These are phyloP conservation scores for Chiloscyllium plagiosum DNA, from an alignment of 2,113 vertebrate species.

Conservation along the genomic window DNA sequence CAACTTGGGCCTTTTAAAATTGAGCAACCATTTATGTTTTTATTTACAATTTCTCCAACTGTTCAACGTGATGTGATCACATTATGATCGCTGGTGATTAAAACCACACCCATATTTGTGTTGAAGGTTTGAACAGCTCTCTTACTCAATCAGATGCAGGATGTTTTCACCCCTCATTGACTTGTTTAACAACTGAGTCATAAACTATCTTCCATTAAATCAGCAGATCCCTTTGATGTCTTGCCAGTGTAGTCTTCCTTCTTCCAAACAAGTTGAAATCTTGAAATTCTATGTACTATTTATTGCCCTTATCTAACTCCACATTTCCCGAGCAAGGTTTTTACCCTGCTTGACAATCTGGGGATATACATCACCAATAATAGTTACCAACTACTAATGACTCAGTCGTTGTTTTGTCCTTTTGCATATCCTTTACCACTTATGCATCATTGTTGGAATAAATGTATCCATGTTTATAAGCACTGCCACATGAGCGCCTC, in stretches of 20 bases:
- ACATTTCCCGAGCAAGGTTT: background rate
- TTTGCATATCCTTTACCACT: no score
- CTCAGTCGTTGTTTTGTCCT: no score
- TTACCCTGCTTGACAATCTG: background rate
- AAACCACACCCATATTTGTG: background rate
- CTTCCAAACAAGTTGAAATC: background rate
- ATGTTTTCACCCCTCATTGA: background rate
- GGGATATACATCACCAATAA: background rate
- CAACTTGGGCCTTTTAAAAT: background rate
- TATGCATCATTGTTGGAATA: no score
- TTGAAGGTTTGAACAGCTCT: slow-evolving; percentile 8
- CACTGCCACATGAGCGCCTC: background rate
- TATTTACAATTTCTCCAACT: background rate
- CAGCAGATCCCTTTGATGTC: background rate
- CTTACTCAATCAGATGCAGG: background rate
- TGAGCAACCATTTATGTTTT: background rate
- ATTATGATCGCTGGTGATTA: background rate
- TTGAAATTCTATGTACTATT: background rate
- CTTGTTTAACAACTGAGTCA: background rate
- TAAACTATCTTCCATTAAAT: background rate
- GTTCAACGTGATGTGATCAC: background rate
- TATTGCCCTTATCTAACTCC: background rate
- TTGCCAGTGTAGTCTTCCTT: background rate
- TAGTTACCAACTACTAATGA: background rate
- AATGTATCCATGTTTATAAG: background rate